Percentiles rank a stretch among this genome's conserved stretches.
These are phyloP conservation scores for Rhinella marina DNA, from an alignment of 2,797 vertebrate species.

Conservation along the genomic window DNA sequence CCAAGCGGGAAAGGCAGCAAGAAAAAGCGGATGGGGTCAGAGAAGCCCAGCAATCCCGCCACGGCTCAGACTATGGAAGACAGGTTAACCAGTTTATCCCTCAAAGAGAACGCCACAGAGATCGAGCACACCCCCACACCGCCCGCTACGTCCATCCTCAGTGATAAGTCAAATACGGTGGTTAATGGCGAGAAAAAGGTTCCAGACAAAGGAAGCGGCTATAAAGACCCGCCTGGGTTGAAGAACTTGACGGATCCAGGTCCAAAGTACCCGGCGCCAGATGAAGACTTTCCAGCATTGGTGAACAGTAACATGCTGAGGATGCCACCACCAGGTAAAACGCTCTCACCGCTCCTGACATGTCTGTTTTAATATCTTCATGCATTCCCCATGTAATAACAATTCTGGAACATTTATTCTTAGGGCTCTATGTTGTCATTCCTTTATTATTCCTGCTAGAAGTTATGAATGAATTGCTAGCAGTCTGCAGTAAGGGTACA, in stretches of 20 bases:
- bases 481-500: too few species aligned
- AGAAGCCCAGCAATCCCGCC: slow-evolving; percentile 63
- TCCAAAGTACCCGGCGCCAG: slow-evolving; percentile 71
- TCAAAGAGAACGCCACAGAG: slow-evolving; percentile 81
- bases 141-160: slow-evolving; percentile 33
- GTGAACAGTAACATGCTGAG: slow-evolving; percentile 76
- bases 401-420: too few species aligned
- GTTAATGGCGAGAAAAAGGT: slow-evolving; percentile 81
- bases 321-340: slow-evolving; percentile 91
- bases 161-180: slow-evolving; percentile 63
- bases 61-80: slow-evolving; percentile 61
- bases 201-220: slow-evolving; percentile 55
- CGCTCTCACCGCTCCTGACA: too few species aligned
- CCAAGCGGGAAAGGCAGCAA: slow-evolving; percentile 80
- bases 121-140: slow-evolving; percentile 62
- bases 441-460: too few species aligned
- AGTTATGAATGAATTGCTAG: too few species aligned
- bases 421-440: too few species aligned
- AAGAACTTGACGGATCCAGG: slow-evolving; percentile 69
- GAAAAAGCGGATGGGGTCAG: slow-evolving; percentile 81
- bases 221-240: slow-evolving; percentile 78
- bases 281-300: slow-evolving; percentile 94
- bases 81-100: slow-evolving; percentile 64
- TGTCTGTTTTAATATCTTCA: too few species aligned
- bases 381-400: too few species aligned